Percentiles rank a stretch among this genome's conserved stretches.
Evolutionary conservation across 2,888 invertebrate genomes (phyloP).

Genomic region (Scrobipalpa atriplicella): DNA sequence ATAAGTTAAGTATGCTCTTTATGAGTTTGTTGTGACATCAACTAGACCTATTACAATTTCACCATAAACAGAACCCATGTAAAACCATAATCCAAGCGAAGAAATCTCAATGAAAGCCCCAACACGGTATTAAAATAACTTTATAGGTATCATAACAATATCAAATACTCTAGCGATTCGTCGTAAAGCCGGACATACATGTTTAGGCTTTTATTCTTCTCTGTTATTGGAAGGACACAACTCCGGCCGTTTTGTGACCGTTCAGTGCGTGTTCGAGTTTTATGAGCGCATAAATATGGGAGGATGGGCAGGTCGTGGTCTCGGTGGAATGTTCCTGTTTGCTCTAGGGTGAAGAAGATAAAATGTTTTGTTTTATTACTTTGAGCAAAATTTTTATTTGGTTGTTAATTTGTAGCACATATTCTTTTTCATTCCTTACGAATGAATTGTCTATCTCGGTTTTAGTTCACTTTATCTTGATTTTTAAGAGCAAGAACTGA

Average conservation of each 20-base stretch:
- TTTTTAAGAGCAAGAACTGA: no score
- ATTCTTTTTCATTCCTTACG: no score
- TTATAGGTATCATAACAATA: constrained; percentile 9
- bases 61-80: background rate
- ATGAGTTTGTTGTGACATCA: no score
- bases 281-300: constrained; percentile 74
- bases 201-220: constrained; percentile 55
- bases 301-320: constrained; percentile 44
- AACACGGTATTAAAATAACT: background rate
- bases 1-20: no score
- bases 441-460: no score
- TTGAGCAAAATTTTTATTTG: no score
- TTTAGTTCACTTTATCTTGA: no score
- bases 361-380: no score
- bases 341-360: background rate
- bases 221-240: constrained; percentile 67
- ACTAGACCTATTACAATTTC: no score
- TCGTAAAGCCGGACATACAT: constrained; percentile 25
- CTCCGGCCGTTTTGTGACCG: constrained; percentile 56
- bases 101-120: background rate
- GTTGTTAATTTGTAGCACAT: no score
- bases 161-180: constrained; percentile 12
- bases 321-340: constrained; percentile 25
- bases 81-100: background rate
- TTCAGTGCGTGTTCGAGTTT: constrained; percentile 71